A percentile compares a stretch with the other conserved stretches of the same genome.
These are phyloP conservation scores for Calephelis perditalis DNA, from an alignment of 2,888 invertebrate species.

Conservation along the genomic window DNA sequence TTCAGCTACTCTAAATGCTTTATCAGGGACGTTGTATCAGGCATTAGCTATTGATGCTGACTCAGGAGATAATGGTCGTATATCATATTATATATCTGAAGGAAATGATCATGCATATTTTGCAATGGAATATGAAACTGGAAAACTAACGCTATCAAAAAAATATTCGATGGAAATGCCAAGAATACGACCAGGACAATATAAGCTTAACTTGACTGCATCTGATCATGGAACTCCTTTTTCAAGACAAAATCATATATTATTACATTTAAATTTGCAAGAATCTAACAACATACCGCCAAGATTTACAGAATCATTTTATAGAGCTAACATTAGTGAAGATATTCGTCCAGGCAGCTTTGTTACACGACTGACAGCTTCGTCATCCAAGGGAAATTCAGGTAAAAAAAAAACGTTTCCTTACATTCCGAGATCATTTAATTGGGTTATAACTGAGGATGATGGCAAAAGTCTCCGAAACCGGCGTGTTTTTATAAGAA, in stretches of 20 bases:
- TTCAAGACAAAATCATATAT: slow-evolving; percentile 82
- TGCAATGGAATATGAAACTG: slow-evolving; percentile 87
- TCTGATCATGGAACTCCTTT: slow-evolving; percentile 90
- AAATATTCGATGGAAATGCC: slow-evolving; percentile 57
- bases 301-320: slow-evolving; percentile 85
- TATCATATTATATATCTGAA: slow-evolving; percentile 90
- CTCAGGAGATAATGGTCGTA: slow-evolving; percentile 90
- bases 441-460: too few relatives aligned
- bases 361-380: slow-evolving; percentile 88
- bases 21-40: slow-evolving; percentile 80
- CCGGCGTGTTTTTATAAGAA: too few relatives aligned
- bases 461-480: too few relatives aligned
- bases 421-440: too few relatives aligned
- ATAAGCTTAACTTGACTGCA: slow-evolving; percentile 89
- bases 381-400: slow-evolving; percentile 81
- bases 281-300: slow-evolving; percentile 90
- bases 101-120: slow-evolving; percentile 91
- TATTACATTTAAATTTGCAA: slow-evolving; percentile 81
- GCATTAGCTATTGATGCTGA: slow-evolving; percentile 92
- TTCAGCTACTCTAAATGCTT: slow-evolving; percentile 73
- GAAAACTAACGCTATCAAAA: slow-evolving; percentile 84
- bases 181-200: slow-evolving; percentile 63
- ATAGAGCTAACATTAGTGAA: slow-evolving; percentile 87
- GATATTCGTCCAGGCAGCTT: slow-evolving; percentile 86
- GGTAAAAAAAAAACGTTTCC: slow-evolving; percentile 71